Conservation (phyloP, 2,113 vertebrate species). For the Ammodytes dubius region DNA sequence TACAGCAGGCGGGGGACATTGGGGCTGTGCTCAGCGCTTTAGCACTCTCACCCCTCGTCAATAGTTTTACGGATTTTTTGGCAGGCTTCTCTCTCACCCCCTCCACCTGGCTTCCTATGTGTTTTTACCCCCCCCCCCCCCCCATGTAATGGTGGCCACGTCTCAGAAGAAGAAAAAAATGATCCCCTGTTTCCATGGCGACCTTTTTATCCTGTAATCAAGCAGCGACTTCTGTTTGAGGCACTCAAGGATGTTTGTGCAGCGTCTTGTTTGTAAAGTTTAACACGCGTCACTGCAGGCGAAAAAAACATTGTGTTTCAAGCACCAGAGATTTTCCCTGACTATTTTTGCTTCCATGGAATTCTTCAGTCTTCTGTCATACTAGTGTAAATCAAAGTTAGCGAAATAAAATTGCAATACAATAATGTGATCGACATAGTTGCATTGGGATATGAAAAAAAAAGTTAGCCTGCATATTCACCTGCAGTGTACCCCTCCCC, state of each 20-base stretch:
- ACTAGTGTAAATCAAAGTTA: too few relatives aligned
- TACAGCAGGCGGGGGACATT: conserved; percentile 45
- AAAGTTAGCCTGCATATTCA: too few relatives aligned
- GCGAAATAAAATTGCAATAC: too few relatives aligned
- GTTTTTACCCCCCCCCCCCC: background rate
- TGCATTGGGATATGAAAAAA: too few relatives aligned
- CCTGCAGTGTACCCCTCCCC: too few relatives aligned
- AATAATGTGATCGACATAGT: too few relatives aligned
- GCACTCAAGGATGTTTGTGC: conserved; percentile 13
- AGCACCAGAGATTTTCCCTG: too few relatives aligned
- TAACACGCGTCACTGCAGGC: background rate
- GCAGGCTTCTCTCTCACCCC: background rate
- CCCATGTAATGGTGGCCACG: background rate
- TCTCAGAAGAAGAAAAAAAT: conserved; percentile 17
- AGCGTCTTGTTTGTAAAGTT: conserved; percentile 8
- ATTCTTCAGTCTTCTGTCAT: too few relatives aligned
- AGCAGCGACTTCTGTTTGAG: conserved; percentile 23
- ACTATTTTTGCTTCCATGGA: too few relatives aligned
- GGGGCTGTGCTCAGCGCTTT: conserved; percentile 57
- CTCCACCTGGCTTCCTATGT: background rate
- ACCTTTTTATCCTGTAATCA: conserved; percentile 56
- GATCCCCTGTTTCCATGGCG: conserved; percentile 63
- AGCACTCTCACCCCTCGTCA: conserved; percentile 28
- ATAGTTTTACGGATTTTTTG: background rate
- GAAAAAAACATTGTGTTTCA: background rate